Evolutionary conservation across 2,797 vertebrate genomes (phyloP), one percentile per base, ranked within the genome.

Genomic region (Urocyon cinereoargenteus): DNA sequence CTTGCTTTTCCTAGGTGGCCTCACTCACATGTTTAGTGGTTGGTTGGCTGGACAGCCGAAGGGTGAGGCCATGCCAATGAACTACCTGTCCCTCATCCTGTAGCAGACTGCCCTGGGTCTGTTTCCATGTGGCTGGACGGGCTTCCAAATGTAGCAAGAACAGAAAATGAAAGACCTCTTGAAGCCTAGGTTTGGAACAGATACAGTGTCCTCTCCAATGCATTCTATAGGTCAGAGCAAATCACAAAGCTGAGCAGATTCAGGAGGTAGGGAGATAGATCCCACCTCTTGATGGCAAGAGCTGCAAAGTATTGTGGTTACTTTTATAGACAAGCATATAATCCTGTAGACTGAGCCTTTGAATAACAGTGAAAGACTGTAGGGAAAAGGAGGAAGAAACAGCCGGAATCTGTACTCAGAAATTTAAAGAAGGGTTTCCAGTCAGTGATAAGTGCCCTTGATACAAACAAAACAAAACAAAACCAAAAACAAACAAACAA

Each of bases 11-110:
- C 26, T 51, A 12, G n/a, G 18, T 36, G 90, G 59, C 55, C 45
- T 55, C 6, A 2, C 59, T 62, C 36, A 6, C 0, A 0, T 8
- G 19, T 28, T 64, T 68, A 40, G 51, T 51, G 66, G 57, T 40
- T 81, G 94, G 59, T 19, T 82, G 31, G 19, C 59, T 40, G 18
- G 73, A 8, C 24, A 21, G 2, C 19, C 70, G 15, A 24, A 2
- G 18, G 11, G 9, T 2, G 28, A 9, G 13, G 15, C 15, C 10
- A 1, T 2, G 55, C 36, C 51, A 22, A 2, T 6, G 51, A 31
- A 8, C n/a, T 59, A 1, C 21, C 1, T 22, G 8, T 57, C 72
- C 24, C 36, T 84, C 31, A 26, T 59, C 15, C 24, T 57, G 28
- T 9, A 45, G 68, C 13, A 78, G 28, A 2, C 1, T 1, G 7